phyloP scores from a whole-genome alignment of 2,888 invertebrate genomes.

The Caenorhabditis uteleia region DNA sequence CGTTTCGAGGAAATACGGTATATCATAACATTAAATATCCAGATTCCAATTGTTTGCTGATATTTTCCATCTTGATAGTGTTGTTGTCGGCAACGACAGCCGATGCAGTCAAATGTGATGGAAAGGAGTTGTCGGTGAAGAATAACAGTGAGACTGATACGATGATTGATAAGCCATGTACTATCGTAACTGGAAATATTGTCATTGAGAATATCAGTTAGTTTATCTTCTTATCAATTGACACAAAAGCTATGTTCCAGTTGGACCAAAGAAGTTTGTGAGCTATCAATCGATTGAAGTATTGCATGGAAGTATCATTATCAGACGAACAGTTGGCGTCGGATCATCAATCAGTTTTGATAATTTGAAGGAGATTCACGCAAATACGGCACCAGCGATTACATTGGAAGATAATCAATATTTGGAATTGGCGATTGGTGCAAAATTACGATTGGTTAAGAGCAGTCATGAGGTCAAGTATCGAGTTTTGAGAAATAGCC shows the following conservation, averaged over 20 bases:
- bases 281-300: not conserved
- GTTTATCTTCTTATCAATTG: not conserved
- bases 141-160: not conserved
- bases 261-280: not conserved
- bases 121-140: not conserved
- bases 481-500: not conserved
- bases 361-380: not conserved
- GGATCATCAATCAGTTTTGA: not conserved
- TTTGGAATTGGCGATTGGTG: not conserved
- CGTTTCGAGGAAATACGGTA: no score
- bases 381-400: not conserved
- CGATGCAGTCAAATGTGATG: not conserved
- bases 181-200: not conserved
- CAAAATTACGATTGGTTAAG: not conserved
- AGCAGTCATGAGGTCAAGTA: not conserved
- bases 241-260: not conserved
- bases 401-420: not conserved
- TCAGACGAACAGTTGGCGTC: not conserved
- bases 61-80: no score
- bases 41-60: no score
- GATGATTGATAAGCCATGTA: not conserved
- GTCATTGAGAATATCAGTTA: not conserved
- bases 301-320: not conserved
- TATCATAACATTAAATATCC: no score
- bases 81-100: not conserved